Evolutionary conservation across 2,797 vertebrate species (phyloP), one percentile per base, ranked within the genome.

Genomic region (Aplochiton taeniatus): DNA sequence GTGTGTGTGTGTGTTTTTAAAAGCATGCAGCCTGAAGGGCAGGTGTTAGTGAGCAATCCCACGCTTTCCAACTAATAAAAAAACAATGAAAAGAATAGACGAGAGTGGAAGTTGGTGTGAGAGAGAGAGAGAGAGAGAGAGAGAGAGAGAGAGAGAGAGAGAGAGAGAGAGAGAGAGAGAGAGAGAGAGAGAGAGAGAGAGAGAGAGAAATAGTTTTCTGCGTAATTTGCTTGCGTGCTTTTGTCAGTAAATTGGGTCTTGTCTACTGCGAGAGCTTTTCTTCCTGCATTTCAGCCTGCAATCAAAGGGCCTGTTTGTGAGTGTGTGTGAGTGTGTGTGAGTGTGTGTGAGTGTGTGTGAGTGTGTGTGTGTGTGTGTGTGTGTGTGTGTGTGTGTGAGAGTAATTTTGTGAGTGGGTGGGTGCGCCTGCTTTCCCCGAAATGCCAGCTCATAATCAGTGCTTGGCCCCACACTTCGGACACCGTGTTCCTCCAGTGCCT

Each of bases 401-500:
- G n/a, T 7, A 45, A 7, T 42, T 47, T 11, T 63, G 43, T 60
- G 49, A 45, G 63, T 47, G 54, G 16, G 17, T 49, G 63, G 49
- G 44, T 49, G 41, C 17, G 18, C 16, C 61, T 47, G 19, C 63
- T 50, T 70, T 62, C 66, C 56, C 66, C 67, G 72, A 73, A 65
- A 72, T 76, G 69, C 76, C 75, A n/a, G 57, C 65, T 76, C 58
- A 75, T 73, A 63, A 72, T 59, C 62, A 76, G 63, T 64, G 70
- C 69, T 72, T 76, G 62, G 62, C 80, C 70, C 69, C 52, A 47
- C 59, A 80, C 77, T 75, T 80, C 78, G 77, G 64, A 85, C 83
- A 74, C 72, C 65, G 73, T 82, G 85, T 87, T 70, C 82, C 58
- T 80, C 69, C 81, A 74, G 61, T 76, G 69, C 57, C 56, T 84